A percentile compares a stretch with the other conserved stretches of the same genome.
These are phyloP conservation scores for Euglossa dilemma DNA, from an alignment of 1,140 invertebrate genomes.

Conservation along the genomic window DNA sequence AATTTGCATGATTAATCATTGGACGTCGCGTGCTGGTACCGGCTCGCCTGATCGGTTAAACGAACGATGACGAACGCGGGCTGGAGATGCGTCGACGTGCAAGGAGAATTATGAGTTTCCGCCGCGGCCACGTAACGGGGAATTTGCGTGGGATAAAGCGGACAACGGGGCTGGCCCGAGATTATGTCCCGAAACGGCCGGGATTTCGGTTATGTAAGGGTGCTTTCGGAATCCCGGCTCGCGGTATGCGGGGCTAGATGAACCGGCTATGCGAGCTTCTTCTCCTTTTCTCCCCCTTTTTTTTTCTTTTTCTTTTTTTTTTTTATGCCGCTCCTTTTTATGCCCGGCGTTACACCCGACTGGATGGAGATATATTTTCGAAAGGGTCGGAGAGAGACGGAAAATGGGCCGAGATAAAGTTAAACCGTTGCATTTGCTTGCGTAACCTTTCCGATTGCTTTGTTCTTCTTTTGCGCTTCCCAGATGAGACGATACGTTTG, in stretches of 20 bases:
- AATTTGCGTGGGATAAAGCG: slow-evolving; percentile 4
- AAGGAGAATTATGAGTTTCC: slow-evolving; percentile 62
- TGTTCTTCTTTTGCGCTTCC: too few species aligned
- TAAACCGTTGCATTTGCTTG: too few species aligned
- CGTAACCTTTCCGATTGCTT: too few species aligned
- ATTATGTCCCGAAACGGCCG: neutral
- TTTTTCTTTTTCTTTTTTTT: too few species aligned
- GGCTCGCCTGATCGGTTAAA: slow-evolving; percentile 50
- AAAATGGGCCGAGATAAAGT: too few species aligned
- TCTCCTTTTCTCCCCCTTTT: too few species aligned
- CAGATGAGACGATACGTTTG: too few species aligned
- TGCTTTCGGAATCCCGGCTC: neutral
- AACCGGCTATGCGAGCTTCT: neutral
- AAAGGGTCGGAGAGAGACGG: too few species aligned
- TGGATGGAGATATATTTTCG: too few species aligned
- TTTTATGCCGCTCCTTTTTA: too few species aligned
- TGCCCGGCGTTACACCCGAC: too few species aligned
- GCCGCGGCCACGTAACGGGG: slow-evolving; percentile 14
- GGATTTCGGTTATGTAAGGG: neutral
- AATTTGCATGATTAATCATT: slow-evolving; percentile 68
- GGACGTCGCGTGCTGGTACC: slow-evolving; percentile 57
- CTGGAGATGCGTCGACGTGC: slow-evolving; percentile 43
- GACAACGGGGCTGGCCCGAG: neutral
- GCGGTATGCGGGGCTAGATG: neutral
- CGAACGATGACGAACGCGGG: slow-evolving; percentile 56